A percentile compares a stretch with the other conserved stretches of the same genome.
These are phyloP conservation scores for Zoanthus sansibaricus DNA, from an alignment of 92 coral and sea anemone genomes.

Conservation along the genomic window DNA sequence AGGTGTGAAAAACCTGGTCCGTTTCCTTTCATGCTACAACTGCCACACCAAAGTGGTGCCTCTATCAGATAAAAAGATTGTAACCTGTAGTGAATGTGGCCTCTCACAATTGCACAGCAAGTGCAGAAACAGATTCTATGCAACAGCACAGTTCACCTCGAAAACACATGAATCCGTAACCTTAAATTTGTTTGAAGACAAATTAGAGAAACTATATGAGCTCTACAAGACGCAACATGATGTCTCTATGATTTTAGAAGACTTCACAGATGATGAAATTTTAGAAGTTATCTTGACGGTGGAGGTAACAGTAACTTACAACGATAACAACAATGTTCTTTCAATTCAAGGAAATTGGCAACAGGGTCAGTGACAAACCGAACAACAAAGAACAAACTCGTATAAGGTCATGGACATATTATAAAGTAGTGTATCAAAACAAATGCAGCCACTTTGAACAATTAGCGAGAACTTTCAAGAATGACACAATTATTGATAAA, in stretches of 20 bases:
- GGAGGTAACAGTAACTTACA: slow-evolving; percentile 38
- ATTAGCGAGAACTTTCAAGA: no score
- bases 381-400: no score
- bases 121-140: slow-evolving; percentile 38
- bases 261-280: not conserved
- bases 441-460: no score
- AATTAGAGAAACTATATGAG: slow-evolving; percentile 27
- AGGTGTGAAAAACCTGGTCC: not conserved
- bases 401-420: no score
- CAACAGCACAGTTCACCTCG: slow-evolving; percentile 21
- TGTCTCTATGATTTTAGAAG: not conserved
- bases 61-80: no score
- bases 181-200: slow-evolving; percentile 36
- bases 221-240: slow-evolving; percentile 32
- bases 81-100: slow-evolving; percentile 25
- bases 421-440: no score
- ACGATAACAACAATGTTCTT: slow-evolving; percentile 8
- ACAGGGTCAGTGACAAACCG: no score
- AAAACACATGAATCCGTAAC: slow-evolving; percentile 4
- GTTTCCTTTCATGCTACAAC: not conserved
- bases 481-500: no score
- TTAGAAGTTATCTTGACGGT: slow-evolving; percentile 33
- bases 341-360: no score
- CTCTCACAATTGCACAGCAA: slow-evolving; percentile 42
- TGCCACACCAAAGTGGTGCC: not conserved